Evolutionary conservation across 2,888 invertebrate genomes (phyloP).

Genomic region (Rhimphoctona megacephalus): DNA sequence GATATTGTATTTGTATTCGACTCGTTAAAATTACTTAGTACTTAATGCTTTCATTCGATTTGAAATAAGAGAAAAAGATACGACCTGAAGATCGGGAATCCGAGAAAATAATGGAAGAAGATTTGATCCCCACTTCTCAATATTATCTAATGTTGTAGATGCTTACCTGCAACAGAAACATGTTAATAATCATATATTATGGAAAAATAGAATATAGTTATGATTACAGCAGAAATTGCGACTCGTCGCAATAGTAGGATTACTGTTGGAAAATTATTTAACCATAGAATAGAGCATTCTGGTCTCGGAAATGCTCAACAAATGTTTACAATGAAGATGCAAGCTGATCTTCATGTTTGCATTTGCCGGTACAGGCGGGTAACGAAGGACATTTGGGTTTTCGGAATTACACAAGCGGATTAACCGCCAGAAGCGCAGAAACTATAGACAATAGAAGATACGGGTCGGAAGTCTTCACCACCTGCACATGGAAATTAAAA

Average conservation of each 20-base stretch:
- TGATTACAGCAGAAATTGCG: background rate
- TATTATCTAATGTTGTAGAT: background rate
- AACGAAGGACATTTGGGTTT: constrained; percentile 16
- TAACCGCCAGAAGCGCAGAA: constrained; percentile 27
- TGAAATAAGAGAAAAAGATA: background rate
- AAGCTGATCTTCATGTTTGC: constrained; percentile 25
- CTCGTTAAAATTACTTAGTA: constrained; percentile 2
- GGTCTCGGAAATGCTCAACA: background rate
- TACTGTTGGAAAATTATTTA: background rate
- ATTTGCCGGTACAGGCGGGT: background rate
- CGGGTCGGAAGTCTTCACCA: constrained; percentile 9
- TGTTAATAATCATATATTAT: background rate
- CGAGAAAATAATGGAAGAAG: background rate
- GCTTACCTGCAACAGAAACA: constrained; percentile 33
- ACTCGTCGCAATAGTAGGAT: background rate
- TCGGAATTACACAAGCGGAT: constrained; percentile 38
- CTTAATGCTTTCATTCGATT: background rate
- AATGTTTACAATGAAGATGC: constrained; percentile 8
- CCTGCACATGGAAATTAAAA: constrained; percentile 37
- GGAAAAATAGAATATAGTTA: background rate
- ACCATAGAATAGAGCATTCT: constrained; percentile 1
- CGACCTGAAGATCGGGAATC: background rate
- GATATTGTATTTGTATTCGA: background rate
- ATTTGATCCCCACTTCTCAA: background rate
- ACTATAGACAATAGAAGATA: constrained; percentile 39